Conservation (phyloP, 2,888 invertebrate species). For the Drosophila anceps region DNA sequence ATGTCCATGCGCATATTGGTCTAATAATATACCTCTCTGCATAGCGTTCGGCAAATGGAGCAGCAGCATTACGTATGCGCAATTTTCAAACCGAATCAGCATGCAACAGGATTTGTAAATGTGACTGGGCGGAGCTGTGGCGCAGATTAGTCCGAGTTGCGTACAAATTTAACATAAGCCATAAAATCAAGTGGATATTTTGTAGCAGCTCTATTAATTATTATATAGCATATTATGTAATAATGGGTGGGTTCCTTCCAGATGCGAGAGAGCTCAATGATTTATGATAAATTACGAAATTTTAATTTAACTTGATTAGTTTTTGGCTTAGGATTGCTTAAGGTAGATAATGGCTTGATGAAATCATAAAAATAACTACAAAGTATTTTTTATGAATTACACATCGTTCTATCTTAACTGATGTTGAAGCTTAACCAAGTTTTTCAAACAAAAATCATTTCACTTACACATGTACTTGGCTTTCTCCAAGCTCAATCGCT, state of each 20-base stretch:
- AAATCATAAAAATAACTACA: neutral
- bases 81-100: constrained; percentile 20
- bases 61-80: constrained; percentile 29
- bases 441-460: neutral
- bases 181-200: constrained; percentile 2
- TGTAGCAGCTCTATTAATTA: constrained; percentile 10
- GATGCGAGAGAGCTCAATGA: neutral
- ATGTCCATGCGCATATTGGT: neutral
- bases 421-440: neutral
- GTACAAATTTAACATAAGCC: neutral
- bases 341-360: neutral
- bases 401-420: neutral
- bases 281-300: constrained; percentile 13
- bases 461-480: neutral
- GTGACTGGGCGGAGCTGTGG: constrained; percentile 4
- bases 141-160: neutral
- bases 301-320: neutral
- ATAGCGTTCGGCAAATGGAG: constrained; percentile 24
- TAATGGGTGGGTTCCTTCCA: neutral
- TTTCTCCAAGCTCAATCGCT: neutral
- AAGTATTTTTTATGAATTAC: neutral
- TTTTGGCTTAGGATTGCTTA: neutral
- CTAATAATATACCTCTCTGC: constrained; percentile 7
- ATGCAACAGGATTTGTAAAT: constrained; percentile 24
- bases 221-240: constrained; percentile 1